Evolutionary conservation across 2,888 invertebrate species (phyloP).

Genomic region (Atrina japonica): DNA sequence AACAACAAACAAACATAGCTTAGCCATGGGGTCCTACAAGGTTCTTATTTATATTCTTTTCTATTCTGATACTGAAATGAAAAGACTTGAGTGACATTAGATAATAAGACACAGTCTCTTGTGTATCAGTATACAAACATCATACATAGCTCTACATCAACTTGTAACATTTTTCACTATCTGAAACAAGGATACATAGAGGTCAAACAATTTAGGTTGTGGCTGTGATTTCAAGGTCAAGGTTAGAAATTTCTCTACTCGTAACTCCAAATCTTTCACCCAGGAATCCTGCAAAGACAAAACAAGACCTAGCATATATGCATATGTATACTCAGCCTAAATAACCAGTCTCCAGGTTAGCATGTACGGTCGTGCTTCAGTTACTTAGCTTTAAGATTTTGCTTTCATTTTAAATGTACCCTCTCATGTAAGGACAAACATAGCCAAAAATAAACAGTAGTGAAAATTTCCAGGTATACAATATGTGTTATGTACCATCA

Average conservation of each 20-base stretch:
- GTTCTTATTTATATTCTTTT: too few species aligned
- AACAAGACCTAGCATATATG: background rate
- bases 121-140: background rate
- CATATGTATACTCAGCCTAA: too few species aligned
- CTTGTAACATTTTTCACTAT: background rate
- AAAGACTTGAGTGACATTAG: background rate
- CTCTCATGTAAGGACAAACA: too few species aligned
- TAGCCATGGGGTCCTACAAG: too few species aligned
- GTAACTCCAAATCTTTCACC: conserved; percentile 76
- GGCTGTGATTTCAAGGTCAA: conserved; percentile 73
- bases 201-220: conserved; percentile 79
- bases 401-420: too few species aligned
- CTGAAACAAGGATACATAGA: conserved; percentile 79
- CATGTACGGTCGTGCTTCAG: too few species aligned
- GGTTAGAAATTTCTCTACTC: conserved; percentile 79
- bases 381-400: too few species aligned
- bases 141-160: background rate
- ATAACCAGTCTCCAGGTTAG: too few species aligned
- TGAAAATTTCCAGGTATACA: too few species aligned
- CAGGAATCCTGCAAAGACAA: conserved; percentile 76
- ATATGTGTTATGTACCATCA: background rate
- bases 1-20: too few species aligned
- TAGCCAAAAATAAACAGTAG: too few species aligned
- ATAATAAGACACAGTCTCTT: background rate
- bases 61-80: too few species aligned